A percentile compares a stretch with the other conserved stretches of the same genome.
phyloP scores from a whole-genome alignment of 2,888 invertebrate genomes.

The Amblyteles armatorius region DNA sequence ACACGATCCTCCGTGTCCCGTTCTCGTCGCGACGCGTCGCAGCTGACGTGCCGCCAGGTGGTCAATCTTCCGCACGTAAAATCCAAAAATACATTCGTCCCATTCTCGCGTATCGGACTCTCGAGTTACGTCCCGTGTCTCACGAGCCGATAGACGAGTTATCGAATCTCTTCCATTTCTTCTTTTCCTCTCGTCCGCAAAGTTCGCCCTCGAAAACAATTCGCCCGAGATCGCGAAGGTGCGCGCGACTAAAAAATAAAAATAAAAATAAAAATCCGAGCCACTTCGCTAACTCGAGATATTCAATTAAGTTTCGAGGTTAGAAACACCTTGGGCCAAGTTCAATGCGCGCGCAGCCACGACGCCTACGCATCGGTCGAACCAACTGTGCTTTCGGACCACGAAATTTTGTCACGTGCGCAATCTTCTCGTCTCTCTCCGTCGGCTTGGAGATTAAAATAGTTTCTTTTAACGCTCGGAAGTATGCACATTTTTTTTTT shows the following conservation, averaged over 20 bases:
- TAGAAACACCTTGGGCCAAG: conserved; percentile 31
- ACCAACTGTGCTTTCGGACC: not conserved
- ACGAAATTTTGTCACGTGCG: conserved; percentile 24
- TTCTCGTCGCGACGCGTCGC: conserved; percentile 31
- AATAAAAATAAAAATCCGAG: not conserved
- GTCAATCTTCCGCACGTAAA: conserved; percentile 23
- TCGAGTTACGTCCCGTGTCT: not conserved
- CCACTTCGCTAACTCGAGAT: not conserved
- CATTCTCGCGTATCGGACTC: conserved; percentile 37
- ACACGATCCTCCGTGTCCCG: not conserved
- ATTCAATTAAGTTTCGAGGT: conserved; percentile 44
- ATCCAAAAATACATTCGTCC: conserved; percentile 15
- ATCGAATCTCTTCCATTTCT: not conserved
- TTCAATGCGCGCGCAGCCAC: conserved; percentile 25
- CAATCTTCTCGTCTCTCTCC: not conserved
- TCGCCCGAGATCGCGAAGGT: conserved; percentile 32
- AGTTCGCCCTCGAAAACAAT: conserved; percentile 41
- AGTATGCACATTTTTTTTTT: no score
- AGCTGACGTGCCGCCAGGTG: conserved; percentile 58
- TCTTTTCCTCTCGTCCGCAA: not conserved
- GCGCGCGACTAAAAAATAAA: no score
- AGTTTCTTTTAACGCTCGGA: no score
- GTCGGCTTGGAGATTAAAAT: no score
- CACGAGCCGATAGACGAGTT: not conserved
- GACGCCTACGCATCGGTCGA: not conserved